A percentile compares a stretch with the other conserved stretches of the same genome.
Evolutionary conservation across 2,888 invertebrate species (phyloP).

Genomic region (Agrochola circellaris): DNA sequence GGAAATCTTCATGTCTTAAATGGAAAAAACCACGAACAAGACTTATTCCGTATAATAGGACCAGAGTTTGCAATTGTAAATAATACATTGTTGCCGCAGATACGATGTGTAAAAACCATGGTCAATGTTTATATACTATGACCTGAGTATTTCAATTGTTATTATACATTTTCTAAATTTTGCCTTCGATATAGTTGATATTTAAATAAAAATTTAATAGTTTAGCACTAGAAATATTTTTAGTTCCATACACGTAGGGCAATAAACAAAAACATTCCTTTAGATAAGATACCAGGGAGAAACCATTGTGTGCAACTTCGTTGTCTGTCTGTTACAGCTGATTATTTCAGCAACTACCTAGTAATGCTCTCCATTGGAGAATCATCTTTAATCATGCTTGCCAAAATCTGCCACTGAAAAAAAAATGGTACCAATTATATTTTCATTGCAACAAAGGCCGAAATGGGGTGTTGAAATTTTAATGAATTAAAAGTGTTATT

Average conservation of each 20-base stretch:
- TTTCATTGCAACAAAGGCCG: too few species aligned
- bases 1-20: conserved; percentile 1
- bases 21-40: conserved; percentile 7
- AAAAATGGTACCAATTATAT: not conserved
- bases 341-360: not conserved
- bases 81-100: conserved; percentile 1
- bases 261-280: conserved; percentile 5
- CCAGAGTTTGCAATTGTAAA: conserved; percentile 13
- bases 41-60: conserved; percentile 6
- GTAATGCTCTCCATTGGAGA: too few species aligned
- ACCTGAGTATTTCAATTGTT: not conserved
- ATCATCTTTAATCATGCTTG: not conserved
- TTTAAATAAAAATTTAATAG: not conserved
- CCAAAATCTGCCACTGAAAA: not conserved
- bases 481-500: not conserved
- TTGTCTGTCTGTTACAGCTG: not conserved
- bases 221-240: not conserved
- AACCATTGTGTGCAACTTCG: not conserved
- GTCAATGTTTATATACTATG: conserved; percentile 9
- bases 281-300: not conserved
- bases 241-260: not conserved
- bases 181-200: not conserved
- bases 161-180: conserved; percentile 13
- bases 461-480: not conserved
- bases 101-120: not conserved